phyloP scores from a whole-genome alignment of 1,140 invertebrate species.

The Trachelipus rathkii region DNA sequence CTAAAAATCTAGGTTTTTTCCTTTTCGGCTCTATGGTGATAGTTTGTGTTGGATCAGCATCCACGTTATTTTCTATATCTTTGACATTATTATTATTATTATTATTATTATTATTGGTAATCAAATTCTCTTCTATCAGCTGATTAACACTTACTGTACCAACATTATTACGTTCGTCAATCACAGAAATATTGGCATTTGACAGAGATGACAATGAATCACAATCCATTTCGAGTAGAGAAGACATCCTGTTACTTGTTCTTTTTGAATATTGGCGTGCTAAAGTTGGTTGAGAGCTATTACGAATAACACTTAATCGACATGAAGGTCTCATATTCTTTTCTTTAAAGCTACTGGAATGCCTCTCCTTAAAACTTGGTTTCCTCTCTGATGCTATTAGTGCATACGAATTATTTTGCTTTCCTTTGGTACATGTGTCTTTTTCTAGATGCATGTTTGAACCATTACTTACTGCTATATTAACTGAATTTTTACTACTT shows the following conservation, averaged over 20 bases:
- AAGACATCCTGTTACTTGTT: conserved; percentile 1
- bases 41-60: conserved; percentile 16
- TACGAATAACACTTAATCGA: background rate
- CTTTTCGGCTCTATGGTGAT: background rate
- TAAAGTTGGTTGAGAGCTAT: background rate
- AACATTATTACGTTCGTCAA: background rate
- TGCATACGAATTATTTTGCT: conserved; percentile 2
- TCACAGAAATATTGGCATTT: background rate
- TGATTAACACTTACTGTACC: background rate
- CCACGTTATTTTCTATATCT: background rate
- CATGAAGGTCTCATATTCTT: background rate
- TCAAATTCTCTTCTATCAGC: background rate
- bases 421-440: conserved; percentile 21
- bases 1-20: conserved; percentile 55
- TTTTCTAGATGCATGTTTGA: conserved; percentile 21
- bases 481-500: background rate
- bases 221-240: background rate
- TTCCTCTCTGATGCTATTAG: background rate
- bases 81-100: background rate
- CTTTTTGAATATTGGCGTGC: background rate
- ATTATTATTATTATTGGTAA: background rate
- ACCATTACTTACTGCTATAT: conserved; percentile 17
- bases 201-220: conserved; percentile 10
- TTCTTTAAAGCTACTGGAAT: background rate
- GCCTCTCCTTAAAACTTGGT: conserved; percentile 10